A percentile compares a stretch with the other conserved stretches of the same genome.
phyloP scores from a whole-genome alignment of 2,113 vertebrate genomes.

The Oryzias melastigma region DNA sequence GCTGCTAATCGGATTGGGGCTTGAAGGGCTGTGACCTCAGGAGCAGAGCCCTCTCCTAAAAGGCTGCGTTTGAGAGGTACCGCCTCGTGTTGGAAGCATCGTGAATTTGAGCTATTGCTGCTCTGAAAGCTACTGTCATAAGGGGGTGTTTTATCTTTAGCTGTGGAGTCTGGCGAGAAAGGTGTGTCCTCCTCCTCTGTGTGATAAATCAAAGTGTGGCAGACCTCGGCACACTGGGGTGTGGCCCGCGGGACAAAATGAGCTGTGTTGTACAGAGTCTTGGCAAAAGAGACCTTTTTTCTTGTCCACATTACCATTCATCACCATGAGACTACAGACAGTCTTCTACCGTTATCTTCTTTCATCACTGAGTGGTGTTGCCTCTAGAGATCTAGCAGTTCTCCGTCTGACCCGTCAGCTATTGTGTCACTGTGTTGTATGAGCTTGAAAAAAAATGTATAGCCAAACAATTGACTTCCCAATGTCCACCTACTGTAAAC shows the following conservation, averaged over 20 bases:
- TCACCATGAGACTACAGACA: slow-evolving; percentile 13
- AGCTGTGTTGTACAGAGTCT: slow-evolving; percentile 46
- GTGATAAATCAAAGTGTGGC: slow-evolving; percentile 62
- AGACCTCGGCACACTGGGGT: slow-evolving; percentile 38
- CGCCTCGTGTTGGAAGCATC: slow-evolving; percentile 10
- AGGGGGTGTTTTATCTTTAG: slow-evolving; percentile 36
- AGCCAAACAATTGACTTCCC: slow-evolving; percentile 31
- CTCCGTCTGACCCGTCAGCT: slow-evolving; percentile 28
- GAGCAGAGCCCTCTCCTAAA: slow-evolving; percentile 38
- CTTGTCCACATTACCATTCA: slow-evolving; percentile 20
- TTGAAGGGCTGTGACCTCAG: slow-evolving; percentile 56
- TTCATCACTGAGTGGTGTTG: slow-evolving; percentile 15
- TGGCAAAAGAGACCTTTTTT: slow-evolving; percentile 32
- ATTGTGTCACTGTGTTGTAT: slow-evolving; percentile 17
- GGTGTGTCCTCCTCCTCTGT: slow-evolving; percentile 52
- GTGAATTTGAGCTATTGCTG: slow-evolving; percentile 6
- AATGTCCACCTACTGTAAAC: slow-evolving; percentile 45
- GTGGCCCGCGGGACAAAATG: slow-evolving; percentile 43
- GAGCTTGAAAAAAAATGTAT: slow-evolving; percentile 10
- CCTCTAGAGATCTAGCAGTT: slow-evolving; percentile 18
- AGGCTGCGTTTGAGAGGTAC: slow-evolving; percentile 3
- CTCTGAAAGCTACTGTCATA: slow-evolving; percentile 21
- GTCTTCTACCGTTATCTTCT: slow-evolving; percentile 36
- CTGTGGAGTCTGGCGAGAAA: slow-evolving; percentile 45
- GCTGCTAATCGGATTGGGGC: slow-evolving; percentile 71